Evolutionary conservation across 2,888 invertebrate species (phyloP).

Genomic region (Ceramica pisi): DNA sequence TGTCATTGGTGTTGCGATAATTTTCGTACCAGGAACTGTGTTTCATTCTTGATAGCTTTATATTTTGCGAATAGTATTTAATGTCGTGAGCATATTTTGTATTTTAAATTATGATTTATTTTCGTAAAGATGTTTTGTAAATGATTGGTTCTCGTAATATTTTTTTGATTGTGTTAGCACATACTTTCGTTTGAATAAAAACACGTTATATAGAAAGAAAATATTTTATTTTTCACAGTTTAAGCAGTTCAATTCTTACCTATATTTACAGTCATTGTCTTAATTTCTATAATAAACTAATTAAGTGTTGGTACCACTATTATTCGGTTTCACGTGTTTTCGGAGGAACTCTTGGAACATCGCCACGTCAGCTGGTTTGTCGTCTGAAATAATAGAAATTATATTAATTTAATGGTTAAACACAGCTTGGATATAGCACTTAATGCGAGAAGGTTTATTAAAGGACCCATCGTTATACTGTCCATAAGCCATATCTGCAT

Average conservation of each 20-base stretch:
- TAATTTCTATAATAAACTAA: constrained; percentile 3
- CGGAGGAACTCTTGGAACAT: constrained; percentile 85
- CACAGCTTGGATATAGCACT: neutral
- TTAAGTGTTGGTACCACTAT: constrained; percentile 74
- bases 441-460: no score
- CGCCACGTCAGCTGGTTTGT: constrained; percentile 84
- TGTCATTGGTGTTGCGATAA: no score
- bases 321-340: constrained; percentile 84
- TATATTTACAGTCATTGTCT: constrained; percentile 63
- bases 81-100: neutral
- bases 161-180: constrained; percentile 43
- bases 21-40: neutral
- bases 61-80: constrained; percentile 11
- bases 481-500: no score
- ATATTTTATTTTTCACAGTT: constrained; percentile 19
- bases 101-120: constrained; percentile 29
- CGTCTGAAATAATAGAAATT: constrained; percentile 76
- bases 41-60: neutral
- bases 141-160: neutral
- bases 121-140: constrained; percentile 6
- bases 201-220: constrained; percentile 20
- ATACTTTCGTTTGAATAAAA: constrained; percentile 56
- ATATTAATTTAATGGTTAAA: neutral
- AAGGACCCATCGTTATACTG: no score
- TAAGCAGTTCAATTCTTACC: constrained; percentile 30